phyloP scores from a whole-genome alignment of 1,140 invertebrate species.

The Leptinotarsa texana region DNA sequence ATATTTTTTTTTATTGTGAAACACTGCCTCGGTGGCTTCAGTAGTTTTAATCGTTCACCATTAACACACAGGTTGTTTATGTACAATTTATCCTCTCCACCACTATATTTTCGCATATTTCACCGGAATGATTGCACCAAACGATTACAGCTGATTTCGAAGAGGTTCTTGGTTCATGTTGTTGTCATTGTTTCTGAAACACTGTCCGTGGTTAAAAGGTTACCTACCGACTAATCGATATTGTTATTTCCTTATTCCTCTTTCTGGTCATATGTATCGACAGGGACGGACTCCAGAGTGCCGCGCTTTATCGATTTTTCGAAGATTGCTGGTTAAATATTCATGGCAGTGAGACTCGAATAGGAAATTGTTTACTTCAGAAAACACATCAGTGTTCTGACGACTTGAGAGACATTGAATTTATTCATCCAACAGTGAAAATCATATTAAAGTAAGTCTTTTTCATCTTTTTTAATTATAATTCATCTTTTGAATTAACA shows the following conservation, averaged over 20 bases:
- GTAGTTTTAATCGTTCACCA: constrained; percentile 9
- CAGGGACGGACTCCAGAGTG: constrained; percentile 14
- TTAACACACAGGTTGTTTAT: constrained; percentile 19
- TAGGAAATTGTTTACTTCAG: too few relatives aligned
- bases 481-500: too few relatives aligned
- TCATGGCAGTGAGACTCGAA: not conserved
- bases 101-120: constrained; percentile 28
- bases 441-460: too few relatives aligned
- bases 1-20: constrained; percentile 19
- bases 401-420: too few relatives aligned
- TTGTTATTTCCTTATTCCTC: constrained; percentile 22
- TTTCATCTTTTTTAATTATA: too few relatives aligned
- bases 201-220: constrained; percentile 22
- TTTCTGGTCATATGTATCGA: constrained; percentile 22
- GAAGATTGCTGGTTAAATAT: not conserved
- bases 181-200: constrained; percentile 23
- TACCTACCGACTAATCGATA: constrained; percentile 29
- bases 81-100: constrained; percentile 26
- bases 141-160: not conserved
- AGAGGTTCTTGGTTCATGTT: constrained; percentile 14
- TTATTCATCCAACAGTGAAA: too few relatives aligned
- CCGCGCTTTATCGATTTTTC: constrained; percentile 15
- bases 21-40: constrained; percentile 14
- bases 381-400: too few relatives aligned
- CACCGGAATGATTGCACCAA: constrained; percentile 15